Conservation (phyloP, 2,797 vertebrate genomes). For the Salmo trutta region DNA sequence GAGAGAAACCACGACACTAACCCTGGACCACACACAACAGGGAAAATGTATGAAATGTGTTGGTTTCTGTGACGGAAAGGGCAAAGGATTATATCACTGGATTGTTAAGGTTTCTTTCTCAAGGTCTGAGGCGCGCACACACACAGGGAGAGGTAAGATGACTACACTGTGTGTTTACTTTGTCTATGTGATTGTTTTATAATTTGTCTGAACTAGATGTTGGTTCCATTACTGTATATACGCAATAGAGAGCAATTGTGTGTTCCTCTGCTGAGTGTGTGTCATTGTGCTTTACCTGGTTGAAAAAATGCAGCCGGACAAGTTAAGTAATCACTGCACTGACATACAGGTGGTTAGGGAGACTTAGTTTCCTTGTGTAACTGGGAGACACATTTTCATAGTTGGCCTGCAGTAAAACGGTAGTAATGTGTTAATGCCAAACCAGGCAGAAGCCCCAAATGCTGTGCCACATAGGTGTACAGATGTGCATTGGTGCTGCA, state of each 20-base stretch:
- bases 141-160: constrained; percentile 45
- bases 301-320: constrained; percentile 64
- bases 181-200: neutral
- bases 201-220: neutral
- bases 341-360: constrained; percentile 24
- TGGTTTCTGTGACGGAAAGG: constrained; percentile 9
- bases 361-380: neutral
- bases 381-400: too few species aligned
- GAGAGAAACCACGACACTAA: constrained; percentile 25
- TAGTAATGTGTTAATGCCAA: too few species aligned
- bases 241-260: neutral
- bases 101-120: neutral
- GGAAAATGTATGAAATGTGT: constrained; percentile 28
- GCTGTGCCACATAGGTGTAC: too few species aligned
- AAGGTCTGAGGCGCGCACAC: constrained; percentile 17
- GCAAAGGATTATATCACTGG: constrained; percentile 32
- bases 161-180: neutral
- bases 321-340: constrained; percentile 52
- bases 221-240: neutral
- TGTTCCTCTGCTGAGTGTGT: neutral
- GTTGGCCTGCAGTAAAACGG: too few species aligned
- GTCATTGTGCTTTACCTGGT: constrained; percentile 30
- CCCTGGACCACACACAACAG: constrained; percentile 21
- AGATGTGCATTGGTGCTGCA: too few species aligned
- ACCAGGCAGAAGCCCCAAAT: too few species aligned